Evolutionary conservation across 2,888 invertebrate genomes (phyloP), one percentile per base, ranked within the genome.

Genomic region (Brachylomia viminalis): DNA sequence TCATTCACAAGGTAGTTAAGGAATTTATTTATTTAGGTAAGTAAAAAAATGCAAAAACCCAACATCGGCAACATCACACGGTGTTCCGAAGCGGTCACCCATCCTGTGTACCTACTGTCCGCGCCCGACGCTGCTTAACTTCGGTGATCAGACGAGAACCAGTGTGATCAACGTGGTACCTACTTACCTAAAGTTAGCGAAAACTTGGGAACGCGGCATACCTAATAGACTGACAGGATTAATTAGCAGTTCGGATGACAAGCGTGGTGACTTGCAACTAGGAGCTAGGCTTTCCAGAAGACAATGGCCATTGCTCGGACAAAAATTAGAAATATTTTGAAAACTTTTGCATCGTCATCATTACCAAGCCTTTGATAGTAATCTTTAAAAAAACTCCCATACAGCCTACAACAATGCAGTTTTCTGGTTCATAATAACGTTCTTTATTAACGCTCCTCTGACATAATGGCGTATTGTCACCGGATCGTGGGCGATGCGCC

Each of bases 111-210:
- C 1, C 7, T 27, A 38, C 10, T 52, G 20, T 17, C 62, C 38
- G 33, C 3, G 13, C 45, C 20, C 15, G 1, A 33, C 17, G 1
- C 15, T 45, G 20, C 52, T 52, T 61, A n/a, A 42, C 49, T 15
- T 42, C 5, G 93, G 93, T 93, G 93, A 93, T 94, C 93, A 92
- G 92, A 93, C 93, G 93, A 94, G 93, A 94, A 93, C 93, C 92
- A 92, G 93, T 93, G 92, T 92, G 80, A 93, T 93, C 93, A 93
- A 62, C 56, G n/a, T n/a, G n/a, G n/a, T n/a, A n/a, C n/a, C n/a
- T n/a, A n/a, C n/a, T 38, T 38, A 38, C 38, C 38, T 38, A 38
- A 38, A 4, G 38, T 38, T 38, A 38, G 54, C 59, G n/a, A 68
- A 23, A 33, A 59, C 15, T 10, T 49, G 7, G n/a, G n/a, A n/a